These are phyloP conservation scores for Amblyjoppa proteus DNA, from an alignment of 2,888 invertebrate genomes.

Conservation along the genomic window DNA sequence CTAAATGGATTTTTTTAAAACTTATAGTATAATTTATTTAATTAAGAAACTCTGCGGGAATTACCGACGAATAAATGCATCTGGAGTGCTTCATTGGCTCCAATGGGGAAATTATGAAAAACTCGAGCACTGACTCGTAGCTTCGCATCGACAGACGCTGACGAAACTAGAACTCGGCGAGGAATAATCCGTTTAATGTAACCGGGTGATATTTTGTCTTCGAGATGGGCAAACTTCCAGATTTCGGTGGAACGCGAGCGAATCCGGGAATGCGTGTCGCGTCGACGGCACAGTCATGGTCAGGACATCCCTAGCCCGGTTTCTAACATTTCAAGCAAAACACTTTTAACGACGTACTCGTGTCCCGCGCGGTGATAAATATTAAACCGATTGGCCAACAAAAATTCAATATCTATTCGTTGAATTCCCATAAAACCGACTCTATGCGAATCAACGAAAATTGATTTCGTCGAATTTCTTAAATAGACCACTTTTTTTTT, in stretches of 20 bases:
- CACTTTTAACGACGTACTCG: not conserved
- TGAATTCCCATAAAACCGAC: not conserved
- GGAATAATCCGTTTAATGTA: conserved; percentile 20
- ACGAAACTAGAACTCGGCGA: conserved; percentile 30
- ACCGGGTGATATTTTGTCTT: conserved; percentile 28
- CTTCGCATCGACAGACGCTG: not conserved
- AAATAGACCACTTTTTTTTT: not conserved
- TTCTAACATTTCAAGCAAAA: not conserved
- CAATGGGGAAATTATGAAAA: not conserved
- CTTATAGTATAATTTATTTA: not conserved
- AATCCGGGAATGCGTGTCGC: not conserved
- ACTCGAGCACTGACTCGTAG: not conserved
- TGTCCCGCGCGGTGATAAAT: too few relatives aligned
- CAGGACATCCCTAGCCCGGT: conserved; percentile 47
- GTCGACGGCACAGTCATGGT: conserved; percentile 57
- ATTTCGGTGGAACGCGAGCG: conserved; percentile 7
- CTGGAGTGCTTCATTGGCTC: not conserved
- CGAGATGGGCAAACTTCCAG: conserved; percentile 57
- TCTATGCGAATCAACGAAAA: not conserved
- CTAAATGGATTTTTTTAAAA: too few relatives aligned
- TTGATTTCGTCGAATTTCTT: not conserved
- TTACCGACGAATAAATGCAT: not conserved
- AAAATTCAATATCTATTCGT: not conserved
- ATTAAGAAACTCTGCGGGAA: not conserved
- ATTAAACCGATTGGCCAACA: not conserved